Base-by-base conservation (phyloP, 2,113 vertebrate species). In the Tragulus kanchil region DNA sequence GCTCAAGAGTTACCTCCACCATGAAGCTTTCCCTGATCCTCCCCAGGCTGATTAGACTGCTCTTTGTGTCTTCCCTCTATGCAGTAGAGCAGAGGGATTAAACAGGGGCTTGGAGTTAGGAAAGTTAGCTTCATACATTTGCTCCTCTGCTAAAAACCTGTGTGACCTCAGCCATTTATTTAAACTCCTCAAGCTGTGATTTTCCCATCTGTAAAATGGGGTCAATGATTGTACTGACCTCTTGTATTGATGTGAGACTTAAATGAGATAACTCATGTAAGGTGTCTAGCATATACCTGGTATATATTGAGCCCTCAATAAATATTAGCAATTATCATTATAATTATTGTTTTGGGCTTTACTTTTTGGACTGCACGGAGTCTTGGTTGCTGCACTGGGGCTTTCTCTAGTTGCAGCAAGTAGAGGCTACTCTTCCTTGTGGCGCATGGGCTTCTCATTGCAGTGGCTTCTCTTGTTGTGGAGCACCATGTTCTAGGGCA, bases 21-120 rank as follows among this genome's bases (percentile, higher is more conserved):
- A 64, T 28, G 91, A 89, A 95, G 85, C 25, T 5, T 58, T 73
- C 71, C 89, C 31, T 93, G 65, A 67, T 52, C 67, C 94, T 36
- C 8, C 28, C 61, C 65, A 23, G 82, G 59, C 5, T 71, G 25
- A 31, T 8, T 28, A 12, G 61, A 31, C 48, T 81, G 54, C 23
- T 52, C 26, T 61, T 79, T 77, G 50, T 61, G 21, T 56, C 64
- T 71, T 14, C 42, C 25, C 6, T 83, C 83, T 23, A 31, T 50
- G 42, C 31, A 25, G 0, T n/a, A 50, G 36, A 94, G 25, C 8
- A 62, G 48, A 94, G 48, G 17, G 31, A n/a, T 56, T 78, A 59
- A 54, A 26, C 5, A 56, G 52, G 26, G 62, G 6, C 6, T 61
- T 77, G 42, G 88, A 86, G 28, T 1, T 31, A 75, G 25, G 28